These are phyloP conservation scores for Eurosta solidaginis DNA, from an alignment of 1,140 invertebrate species.

Conservation along the genomic window DNA sequence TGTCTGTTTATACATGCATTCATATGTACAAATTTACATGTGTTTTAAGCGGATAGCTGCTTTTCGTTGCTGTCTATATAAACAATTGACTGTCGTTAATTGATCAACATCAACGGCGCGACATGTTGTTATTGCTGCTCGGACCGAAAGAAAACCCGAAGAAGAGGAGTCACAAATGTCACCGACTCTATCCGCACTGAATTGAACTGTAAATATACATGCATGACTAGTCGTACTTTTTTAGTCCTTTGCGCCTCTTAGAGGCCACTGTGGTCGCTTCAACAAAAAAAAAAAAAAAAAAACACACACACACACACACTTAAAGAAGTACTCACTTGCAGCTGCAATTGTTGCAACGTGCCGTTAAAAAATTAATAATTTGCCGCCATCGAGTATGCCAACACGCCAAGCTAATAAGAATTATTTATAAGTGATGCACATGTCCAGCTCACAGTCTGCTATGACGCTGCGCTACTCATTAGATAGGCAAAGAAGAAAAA, in stretches of 20 bases:
- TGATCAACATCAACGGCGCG: background rate
- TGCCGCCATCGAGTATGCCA: background rate
- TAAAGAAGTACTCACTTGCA: background rate
- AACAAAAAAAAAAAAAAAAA: background rate
- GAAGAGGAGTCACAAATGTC: conserved; percentile 28
- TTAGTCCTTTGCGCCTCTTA: background rate
- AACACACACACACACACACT: background rate
- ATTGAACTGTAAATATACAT: conserved; percentile 3
- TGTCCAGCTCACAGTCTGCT: background rate
- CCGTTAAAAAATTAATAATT: conserved; percentile 8
- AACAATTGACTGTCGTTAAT: conserved; percentile 18
- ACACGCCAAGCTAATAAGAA: background rate
- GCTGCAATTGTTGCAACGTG: conserved; percentile 6
- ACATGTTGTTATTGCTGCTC: background rate
- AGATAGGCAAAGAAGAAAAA: background rate
- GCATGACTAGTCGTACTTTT: background rate
- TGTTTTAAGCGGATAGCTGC: background rate
- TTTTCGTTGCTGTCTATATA: background rate
- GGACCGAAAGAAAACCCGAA: too few relatives aligned
- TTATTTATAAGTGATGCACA: background rate
- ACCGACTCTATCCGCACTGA: conserved; percentile 15
- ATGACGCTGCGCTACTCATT: background rate
- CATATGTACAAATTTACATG: background rate
- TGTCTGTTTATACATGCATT: too few relatives aligned
- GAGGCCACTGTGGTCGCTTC: background rate